Evolutionary conservation across 1,140 invertebrate genomes (phyloP), one percentile per base, ranked within the genome.

Genomic region (Drosophila ironensis): DNA sequence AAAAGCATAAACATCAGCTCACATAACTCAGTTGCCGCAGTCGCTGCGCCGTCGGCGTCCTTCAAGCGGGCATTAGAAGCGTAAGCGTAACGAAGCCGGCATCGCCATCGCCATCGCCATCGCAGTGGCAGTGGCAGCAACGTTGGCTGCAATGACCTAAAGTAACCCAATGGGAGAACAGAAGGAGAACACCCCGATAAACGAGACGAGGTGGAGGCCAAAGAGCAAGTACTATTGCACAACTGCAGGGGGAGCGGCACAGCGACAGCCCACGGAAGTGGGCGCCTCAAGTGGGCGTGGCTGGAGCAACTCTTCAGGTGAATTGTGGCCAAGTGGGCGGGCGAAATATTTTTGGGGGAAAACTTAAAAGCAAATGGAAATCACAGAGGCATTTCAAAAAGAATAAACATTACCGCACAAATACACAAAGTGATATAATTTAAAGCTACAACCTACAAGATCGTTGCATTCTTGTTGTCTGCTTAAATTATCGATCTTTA

Each of bases 111-210:
- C 14, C 12, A 37, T 12, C 11, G 14, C 6, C 14, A 40, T 17
- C 14, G 37, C 48, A 17, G 52, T 14, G 11, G 30, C 51, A 20
- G 25, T 28, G 20, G 27, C 51, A 7, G 17, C 25, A 28, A 48
- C 70, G 63, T 46, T 56, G 69, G 48, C 73, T 80, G 74, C 71
- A 70, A 73, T 84, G 81, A 84, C 80, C 80, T 86, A 87, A 84
- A 84, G 81, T 86, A 84, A 86, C 80, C 80, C 73, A 73, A 59
- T 71, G 72, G n/a, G 54, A 69, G 72, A 72, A 60, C 57, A 22
- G 35, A 41, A 54, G 25, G 57, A 63, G 57, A 63, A 20, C 20
- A n/a, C n/a, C 20, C 73, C 30, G 56, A 73, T 53, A 42, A 52
- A 40, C 41, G 47, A 27, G 67, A 61, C 25, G 14, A 40, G 27